phyloP scores from a whole-genome alignment of 2,797 vertebrate genomes.

The Otus scops region DNA sequence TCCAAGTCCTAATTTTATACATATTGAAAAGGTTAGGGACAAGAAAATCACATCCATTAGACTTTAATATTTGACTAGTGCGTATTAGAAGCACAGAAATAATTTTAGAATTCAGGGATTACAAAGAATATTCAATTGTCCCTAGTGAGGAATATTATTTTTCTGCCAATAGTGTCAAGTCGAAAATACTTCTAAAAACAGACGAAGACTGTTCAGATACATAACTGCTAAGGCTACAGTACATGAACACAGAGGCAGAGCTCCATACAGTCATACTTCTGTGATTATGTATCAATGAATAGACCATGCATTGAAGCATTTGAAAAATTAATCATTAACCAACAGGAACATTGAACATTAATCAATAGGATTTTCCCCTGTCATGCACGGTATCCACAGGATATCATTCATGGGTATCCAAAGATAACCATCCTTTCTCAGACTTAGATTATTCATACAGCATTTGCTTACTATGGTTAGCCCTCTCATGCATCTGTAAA shows the following conservation, averaged over 20 bases:
- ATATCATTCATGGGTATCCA: background rate
- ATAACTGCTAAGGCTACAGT: background rate
- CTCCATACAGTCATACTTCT: background rate
- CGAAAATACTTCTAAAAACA: background rate
- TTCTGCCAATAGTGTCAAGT: background rate
- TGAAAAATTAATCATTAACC: background rate
- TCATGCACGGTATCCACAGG: background rate
- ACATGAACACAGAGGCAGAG: background rate
- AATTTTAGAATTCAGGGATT: background rate
- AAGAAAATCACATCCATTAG: background rate
- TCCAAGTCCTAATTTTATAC: background rate
- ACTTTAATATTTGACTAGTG: background rate
- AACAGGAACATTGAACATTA: background rate
- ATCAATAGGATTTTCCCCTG: background rate
- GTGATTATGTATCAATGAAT: background rate
- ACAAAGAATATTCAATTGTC: background rate
- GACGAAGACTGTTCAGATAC: background rate
- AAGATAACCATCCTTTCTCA: background rate
- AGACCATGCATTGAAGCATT: background rate
- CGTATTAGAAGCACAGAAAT: background rate
- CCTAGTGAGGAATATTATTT: background rate
- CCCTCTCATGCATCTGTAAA: background rate
- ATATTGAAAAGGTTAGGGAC: background rate
- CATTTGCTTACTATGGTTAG: background rate
- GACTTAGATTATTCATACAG: background rate